Evolutionary conservation across 2,797 vertebrate genomes (phyloP).

Genomic region (Mionectes olivaceus): DNA sequence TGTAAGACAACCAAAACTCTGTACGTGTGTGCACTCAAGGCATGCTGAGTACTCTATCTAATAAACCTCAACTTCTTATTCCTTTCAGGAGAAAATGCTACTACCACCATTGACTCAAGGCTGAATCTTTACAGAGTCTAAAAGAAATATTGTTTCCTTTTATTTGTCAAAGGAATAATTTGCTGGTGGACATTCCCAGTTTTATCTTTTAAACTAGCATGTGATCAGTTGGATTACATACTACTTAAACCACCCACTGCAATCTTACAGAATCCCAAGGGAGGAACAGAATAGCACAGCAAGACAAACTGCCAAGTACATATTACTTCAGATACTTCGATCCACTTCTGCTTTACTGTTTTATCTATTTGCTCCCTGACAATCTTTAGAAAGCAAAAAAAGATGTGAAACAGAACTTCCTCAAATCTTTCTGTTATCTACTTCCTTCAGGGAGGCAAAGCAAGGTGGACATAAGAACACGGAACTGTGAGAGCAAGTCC

Average conservation of each 20-base stretch:
- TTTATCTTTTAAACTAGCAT: background rate
- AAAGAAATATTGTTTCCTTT: background rate
- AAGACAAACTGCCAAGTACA: background rate
- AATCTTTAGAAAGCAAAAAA: background rate
- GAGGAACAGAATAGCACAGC: background rate
- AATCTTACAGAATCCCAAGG: background rate
- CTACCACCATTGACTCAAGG: background rate
- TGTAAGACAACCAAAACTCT: background rate
- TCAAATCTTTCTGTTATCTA: background rate
- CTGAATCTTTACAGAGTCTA: background rate
- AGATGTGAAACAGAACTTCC: background rate
- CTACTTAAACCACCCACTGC: background rate
- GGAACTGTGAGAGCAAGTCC: background rate
- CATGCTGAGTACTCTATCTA: background rate
- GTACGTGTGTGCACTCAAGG: fast-evolving
- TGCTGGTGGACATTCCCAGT: background rate
- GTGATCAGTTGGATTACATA: background rate
- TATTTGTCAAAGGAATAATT: background rate
- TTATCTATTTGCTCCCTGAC: background rate
- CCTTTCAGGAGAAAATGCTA: background rate
- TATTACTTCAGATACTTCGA: background rate
- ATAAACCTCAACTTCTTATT: background rate
- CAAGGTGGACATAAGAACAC: background rate
- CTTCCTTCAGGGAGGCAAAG: background rate
- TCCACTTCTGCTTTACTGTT: background rate